Evolutionary conservation across 2,888 invertebrate genomes (phyloP).

Genomic region (Selenia dentaria): DNA sequence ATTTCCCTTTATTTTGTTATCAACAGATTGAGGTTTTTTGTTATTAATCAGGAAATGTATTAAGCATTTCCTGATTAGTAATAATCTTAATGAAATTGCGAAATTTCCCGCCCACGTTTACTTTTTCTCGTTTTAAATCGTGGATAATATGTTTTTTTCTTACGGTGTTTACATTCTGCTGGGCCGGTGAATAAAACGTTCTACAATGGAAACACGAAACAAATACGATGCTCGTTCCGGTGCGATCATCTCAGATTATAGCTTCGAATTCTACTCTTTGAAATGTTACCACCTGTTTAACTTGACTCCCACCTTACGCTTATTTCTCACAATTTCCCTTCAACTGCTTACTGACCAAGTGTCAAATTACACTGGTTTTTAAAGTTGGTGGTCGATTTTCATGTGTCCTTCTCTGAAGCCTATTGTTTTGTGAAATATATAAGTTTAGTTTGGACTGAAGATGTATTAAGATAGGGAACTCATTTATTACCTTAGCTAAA

Average conservation of each 20-base stretch:
- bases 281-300: conserved; percentile 51
- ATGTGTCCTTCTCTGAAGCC: conserved; percentile 62
- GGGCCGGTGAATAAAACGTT: too few species aligned
- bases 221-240: conserved; percentile 66
- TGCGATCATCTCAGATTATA: conserved; percentile 69
- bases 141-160: too few species aligned
- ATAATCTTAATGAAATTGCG: too few species aligned
- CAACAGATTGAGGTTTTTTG: too few species aligned
- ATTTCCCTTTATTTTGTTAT: too few species aligned
- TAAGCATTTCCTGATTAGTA: too few species aligned
- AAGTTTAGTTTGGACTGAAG: conserved; percentile 47
- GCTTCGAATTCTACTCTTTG: conserved; percentile 71
- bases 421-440: conserved; percentile 68
- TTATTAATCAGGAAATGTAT: too few species aligned
- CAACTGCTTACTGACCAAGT: conserved; percentile 32
- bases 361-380: conserved; percentile 47
- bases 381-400: conserved; percentile 40
- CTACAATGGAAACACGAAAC: conserved; percentile 51
- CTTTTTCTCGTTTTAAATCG: too few species aligned
- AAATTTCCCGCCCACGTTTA: too few species aligned
- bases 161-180: too few species aligned
- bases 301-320: conserved; percentile 34
- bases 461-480: conserved; percentile 51
- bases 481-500: conserved; percentile 29
- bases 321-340: conserved; percentile 23